Evolutionary conservation across 1,140 invertebrate species (phyloP).

Genomic region (Reticulitermes speratus): DNA sequence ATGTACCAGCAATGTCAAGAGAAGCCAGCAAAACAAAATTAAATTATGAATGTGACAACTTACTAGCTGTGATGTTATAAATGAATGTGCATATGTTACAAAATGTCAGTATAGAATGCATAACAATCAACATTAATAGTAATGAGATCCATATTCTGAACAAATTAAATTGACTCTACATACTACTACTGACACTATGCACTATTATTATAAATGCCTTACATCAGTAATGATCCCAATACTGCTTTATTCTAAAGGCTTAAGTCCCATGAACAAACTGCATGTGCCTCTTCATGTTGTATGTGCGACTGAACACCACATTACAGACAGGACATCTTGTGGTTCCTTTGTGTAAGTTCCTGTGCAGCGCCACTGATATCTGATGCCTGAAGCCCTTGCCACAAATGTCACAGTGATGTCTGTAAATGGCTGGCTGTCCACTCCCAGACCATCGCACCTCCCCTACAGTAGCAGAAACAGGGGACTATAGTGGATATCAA

Average conservation of each 20-base stretch:
- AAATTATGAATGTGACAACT: no score
- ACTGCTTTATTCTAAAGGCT: constrained; percentile 9
- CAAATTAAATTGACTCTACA: no score
- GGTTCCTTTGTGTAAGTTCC: constrained; percentile 54
- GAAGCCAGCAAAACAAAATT: no score
- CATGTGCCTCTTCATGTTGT: constrained; percentile 53
- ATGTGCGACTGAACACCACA: constrained; percentile 52
- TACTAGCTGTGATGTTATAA: no score
- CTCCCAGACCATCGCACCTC: constrained; percentile 18
- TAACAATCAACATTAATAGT: no score
- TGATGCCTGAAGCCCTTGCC: constrained; percentile 51
- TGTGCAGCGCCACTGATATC: constrained; percentile 53
- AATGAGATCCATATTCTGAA: no score
- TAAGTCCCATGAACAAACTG: constrained; percentile 48
- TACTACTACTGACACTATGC: no score
- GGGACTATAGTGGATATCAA: neutral
- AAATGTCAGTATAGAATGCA: no score
- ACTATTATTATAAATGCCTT: constrained; percentile 22
- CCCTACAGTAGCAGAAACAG: constrained; percentile 1
- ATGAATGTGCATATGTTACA: no score
- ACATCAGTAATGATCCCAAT: constrained; percentile 41
- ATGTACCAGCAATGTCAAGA: no score
- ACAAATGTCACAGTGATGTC: constrained; percentile 51
- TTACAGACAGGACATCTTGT: constrained; percentile 53
- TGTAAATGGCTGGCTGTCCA: constrained; percentile 41